Evolutionary conservation across 2,888 invertebrate genomes (phyloP).

Genomic region (Alsophila aescularia): DNA sequence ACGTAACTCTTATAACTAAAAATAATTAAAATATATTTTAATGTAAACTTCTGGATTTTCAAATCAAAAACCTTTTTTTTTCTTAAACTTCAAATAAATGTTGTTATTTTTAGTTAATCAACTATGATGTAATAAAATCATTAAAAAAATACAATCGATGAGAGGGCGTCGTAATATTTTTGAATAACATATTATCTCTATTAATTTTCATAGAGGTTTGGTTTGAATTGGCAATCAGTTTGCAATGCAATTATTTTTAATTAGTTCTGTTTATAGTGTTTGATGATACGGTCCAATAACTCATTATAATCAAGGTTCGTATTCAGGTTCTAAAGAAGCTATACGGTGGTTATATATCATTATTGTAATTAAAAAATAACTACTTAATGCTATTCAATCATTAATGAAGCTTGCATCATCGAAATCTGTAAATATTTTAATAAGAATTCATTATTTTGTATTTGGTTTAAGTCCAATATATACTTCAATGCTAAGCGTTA

Average conservation of each 20-base stretch:
- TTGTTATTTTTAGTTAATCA: no score
- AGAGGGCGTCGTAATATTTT: conserved; percentile 18
- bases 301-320: background rate
- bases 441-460: background rate
- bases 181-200: background rate
- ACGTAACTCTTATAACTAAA: conserved; percentile 32
- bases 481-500: conserved; percentile 11
- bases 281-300: conserved; percentile 8
- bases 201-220: background rate
- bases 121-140: background rate
- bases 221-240: conserved; percentile 21
- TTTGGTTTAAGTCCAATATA: background rate
- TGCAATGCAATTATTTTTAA: background rate
- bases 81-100: no score
- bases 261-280: conserved; percentile 2
- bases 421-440: background rate
- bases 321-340: conserved; percentile 26
- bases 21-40: conserved; percentile 35
- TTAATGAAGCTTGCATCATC: no score
- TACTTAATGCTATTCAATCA: background rate
- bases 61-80: no score
- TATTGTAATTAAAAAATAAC: conserved; percentile 28
- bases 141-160: background rate
- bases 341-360: conserved; percentile 62
- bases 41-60: conserved; percentile 16